Conservation (phyloP, 2,888 invertebrate species). For the Steinernema carpocapsae region DNA sequence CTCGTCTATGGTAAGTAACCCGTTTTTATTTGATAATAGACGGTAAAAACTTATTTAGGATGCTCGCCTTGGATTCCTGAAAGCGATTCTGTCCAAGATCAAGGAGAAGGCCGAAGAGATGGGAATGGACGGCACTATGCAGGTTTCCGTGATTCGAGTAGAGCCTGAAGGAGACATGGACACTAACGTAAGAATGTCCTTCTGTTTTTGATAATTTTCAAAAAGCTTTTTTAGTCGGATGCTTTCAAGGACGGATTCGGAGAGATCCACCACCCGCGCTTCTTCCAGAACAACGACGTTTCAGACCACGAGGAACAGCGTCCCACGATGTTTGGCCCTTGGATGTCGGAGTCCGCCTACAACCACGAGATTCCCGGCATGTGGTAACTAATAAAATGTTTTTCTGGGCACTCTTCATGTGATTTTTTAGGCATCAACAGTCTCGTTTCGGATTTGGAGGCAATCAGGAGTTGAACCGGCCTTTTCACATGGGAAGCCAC, state of each 20-base stretch:
- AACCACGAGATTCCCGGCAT: neutral
- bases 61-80: conserved; percentile 56
- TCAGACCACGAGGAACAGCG: conserved; percentile 36
- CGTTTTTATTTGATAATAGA: neutral
- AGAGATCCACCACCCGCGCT: conserved; percentile 45
- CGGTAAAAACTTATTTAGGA: conserved; percentile 37
- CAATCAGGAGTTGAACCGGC: conserved; percentile 19
- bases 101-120: conserved; percentile 60
- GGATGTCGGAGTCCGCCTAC: neutral
- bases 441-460: conserved; percentile 14
- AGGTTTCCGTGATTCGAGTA: conserved; percentile 64
- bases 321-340: conserved; percentile 8
- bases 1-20: conserved; percentile 1
- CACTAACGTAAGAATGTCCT: neutral
- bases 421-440: neutral
- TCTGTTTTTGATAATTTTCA: neutral
- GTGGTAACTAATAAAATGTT: neutral
- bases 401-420: neutral
- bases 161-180: conserved; percentile 47
- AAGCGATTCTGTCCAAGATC: conserved; percentile 57
- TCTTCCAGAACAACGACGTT: conserved; percentile 42
- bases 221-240: conserved; percentile 36
- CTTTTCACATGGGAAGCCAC: conserved; percentile 1
- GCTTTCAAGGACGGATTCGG: conserved; percentile 52
- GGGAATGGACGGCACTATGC: conserved; percentile 60